These are phyloP conservation scores for Empis livida DNA, from an alignment of 2,888 invertebrate species.

Conservation along the genomic window DNA sequence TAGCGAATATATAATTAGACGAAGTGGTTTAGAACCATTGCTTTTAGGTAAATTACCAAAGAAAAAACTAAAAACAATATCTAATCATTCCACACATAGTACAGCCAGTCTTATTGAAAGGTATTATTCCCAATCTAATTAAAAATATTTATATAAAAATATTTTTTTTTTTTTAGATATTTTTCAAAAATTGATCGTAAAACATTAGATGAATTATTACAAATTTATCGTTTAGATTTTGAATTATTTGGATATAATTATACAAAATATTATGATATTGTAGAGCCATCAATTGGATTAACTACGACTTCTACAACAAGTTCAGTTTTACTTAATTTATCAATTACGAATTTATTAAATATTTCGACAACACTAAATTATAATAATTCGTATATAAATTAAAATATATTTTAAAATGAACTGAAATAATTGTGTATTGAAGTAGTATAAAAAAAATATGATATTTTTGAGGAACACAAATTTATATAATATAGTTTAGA, in stretches of 20 bases:
- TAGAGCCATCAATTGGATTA: constrained; percentile 26
- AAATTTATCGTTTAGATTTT: constrained; percentile 53
- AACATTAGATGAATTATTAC: constrained; percentile 44
- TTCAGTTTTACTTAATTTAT: neutral
- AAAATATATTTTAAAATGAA: too few relatives aligned
- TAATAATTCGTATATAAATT: too few relatives aligned
- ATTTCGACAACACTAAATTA: neutral
- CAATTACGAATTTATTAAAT: neutral
- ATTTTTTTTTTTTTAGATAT: constrained; percentile 27
- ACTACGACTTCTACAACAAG: constrained; percentile 10
- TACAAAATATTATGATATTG: constrained; percentile 41
- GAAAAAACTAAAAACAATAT: constrained; percentile 40
- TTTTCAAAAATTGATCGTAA: constrained; percentile 43
- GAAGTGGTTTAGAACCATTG: constrained; percentile 43
- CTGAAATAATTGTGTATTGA: too few relatives aligned
- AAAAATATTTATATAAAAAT: too few relatives aligned
- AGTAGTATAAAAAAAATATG: too few relatives aligned
- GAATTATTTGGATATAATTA: constrained; percentile 55
- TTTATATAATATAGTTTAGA: too few relatives aligned
- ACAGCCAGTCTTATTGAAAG: constrained; percentile 40
- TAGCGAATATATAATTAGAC: constrained; percentile 45
- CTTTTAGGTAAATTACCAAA: constrained; percentile 39
- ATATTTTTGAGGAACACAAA: too few relatives aligned
- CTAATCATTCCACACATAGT: constrained; percentile 29
- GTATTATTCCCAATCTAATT: too few relatives aligned